Conservation (phyloP, 2,888 invertebrate genomes). For the Ichneumoninae sp. region DNA sequence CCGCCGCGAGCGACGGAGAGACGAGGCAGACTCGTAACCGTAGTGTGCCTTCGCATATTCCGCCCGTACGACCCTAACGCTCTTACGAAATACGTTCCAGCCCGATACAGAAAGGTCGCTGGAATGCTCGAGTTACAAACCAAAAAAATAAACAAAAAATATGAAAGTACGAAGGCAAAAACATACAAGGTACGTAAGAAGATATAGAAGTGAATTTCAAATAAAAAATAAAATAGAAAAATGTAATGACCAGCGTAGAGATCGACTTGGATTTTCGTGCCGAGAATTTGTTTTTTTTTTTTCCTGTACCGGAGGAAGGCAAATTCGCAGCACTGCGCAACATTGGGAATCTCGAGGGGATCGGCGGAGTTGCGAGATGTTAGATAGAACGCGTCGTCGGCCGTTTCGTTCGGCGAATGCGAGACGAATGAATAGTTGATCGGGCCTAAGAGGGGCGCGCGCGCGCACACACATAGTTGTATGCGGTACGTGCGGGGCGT, state of each 20-base stretch:
- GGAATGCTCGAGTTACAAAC: slow-evolving; percentile 12
- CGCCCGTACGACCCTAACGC: slow-evolving; percentile 37
- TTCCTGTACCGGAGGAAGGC: neutral
- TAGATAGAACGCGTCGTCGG: slow-evolving; percentile 19
- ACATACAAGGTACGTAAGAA: slow-evolving; percentile 14
- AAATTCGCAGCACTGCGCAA: slow-evolving; percentile 1
- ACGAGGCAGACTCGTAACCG: slow-evolving; percentile 38
- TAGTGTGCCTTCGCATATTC: slow-evolving; percentile 38
- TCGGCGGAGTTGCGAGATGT: slow-evolving; percentile 2
- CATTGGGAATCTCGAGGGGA: neutral
- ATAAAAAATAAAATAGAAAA: slow-evolving; percentile 27
- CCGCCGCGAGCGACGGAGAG: slow-evolving; percentile 14
- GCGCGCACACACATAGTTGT: slow-evolving; percentile 30
- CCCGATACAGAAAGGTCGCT: slow-evolving; percentile 1
- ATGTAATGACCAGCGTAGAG: slow-evolving; percentile 10
- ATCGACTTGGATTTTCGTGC: slow-evolving; percentile 40
- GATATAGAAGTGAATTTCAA: slow-evolving; percentile 14
- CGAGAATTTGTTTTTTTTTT: slow-evolving; percentile 32
- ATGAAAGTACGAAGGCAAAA: neutral
- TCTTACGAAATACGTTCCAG: slow-evolving; percentile 33
- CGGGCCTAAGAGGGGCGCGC: slow-evolving; percentile 72
- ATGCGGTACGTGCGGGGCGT: slow-evolving; percentile 68
- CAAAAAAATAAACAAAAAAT: neutral
- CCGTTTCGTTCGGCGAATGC: slow-evolving; percentile 56
- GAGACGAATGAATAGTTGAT: slow-evolving; percentile 76